Evolutionary conservation across 2,888 invertebrate species (phyloP).

Genomic region (Pseudococcus longispinus): DNA sequence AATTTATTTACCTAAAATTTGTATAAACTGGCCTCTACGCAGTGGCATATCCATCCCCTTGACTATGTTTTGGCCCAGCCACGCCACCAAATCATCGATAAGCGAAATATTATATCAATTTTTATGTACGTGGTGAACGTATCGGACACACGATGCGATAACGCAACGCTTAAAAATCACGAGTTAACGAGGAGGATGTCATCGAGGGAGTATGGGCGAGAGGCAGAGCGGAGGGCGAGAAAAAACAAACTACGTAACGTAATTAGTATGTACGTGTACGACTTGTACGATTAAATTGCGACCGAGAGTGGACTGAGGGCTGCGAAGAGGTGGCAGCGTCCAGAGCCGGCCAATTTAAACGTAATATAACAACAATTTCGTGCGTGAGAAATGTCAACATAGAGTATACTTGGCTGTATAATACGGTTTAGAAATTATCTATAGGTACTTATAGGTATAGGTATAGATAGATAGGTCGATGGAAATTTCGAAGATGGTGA

Average conservation of each 20-base stretch:
- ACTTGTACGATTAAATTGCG: background rate
- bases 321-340: background rate
- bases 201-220: background rate
- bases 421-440: background rate
- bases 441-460: background rate
- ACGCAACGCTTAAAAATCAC: background rate
- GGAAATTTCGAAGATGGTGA: background rate
- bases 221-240: background rate
- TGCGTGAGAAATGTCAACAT: constrained; percentile 16
- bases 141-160: background rate
- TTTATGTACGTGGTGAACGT: background rate
- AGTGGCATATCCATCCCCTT: background rate
- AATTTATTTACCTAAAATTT: background rate
- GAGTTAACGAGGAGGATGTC: background rate
- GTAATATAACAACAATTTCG: background rate
- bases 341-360: background rate
- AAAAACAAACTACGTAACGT: background rate
- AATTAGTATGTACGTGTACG: background rate
- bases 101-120: background rate
- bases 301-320: background rate
- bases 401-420: background rate
- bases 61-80: background rate
- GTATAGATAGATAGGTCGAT: background rate
- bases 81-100: background rate
- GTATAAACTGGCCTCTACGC: background rate